Conservation (phyloP, 2,888 invertebrate species). For the Tetramorium bicarinatum region DNA sequence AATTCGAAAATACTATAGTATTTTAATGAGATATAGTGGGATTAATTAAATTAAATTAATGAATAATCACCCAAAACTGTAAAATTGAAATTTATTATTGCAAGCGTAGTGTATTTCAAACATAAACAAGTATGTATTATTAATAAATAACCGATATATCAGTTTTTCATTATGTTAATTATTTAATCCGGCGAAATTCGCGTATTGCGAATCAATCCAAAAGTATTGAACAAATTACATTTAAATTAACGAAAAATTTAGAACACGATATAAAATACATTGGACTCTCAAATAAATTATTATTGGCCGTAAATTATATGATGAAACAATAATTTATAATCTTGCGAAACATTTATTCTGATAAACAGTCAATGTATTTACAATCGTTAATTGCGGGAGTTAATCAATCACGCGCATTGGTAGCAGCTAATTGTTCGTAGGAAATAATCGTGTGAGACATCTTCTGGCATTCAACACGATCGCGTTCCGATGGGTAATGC, state of each 20-base stretch:
- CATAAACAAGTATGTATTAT: neutral
- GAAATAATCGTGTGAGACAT: neutral
- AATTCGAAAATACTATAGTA: neutral
- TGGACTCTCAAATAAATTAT: neutral
- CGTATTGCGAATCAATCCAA: neutral
- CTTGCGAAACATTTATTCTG: neutral
- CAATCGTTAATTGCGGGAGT: neutral
- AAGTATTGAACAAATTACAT: neutral
- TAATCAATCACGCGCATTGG: neutral
- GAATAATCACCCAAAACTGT: neutral
- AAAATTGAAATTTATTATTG: constrained; percentile 17
- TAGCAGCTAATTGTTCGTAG: neutral
- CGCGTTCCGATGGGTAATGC: neutral
- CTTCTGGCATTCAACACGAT: neutral
- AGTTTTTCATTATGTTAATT: neutral
- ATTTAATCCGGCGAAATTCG: neutral
- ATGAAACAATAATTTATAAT: constrained; percentile 8
- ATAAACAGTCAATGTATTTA: neutral
- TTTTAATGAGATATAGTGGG: neutral
- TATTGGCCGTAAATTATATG: neutral
- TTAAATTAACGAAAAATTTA: neutral
- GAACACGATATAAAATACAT: neutral
- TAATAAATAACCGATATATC: constrained; percentile 1
- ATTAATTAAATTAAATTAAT: constrained; percentile 5
- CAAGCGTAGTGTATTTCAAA: too few species aligned